Evolutionary conservation across 2,888 invertebrate genomes (phyloP).

Genomic region (Diplolepis rosae): DNA sequence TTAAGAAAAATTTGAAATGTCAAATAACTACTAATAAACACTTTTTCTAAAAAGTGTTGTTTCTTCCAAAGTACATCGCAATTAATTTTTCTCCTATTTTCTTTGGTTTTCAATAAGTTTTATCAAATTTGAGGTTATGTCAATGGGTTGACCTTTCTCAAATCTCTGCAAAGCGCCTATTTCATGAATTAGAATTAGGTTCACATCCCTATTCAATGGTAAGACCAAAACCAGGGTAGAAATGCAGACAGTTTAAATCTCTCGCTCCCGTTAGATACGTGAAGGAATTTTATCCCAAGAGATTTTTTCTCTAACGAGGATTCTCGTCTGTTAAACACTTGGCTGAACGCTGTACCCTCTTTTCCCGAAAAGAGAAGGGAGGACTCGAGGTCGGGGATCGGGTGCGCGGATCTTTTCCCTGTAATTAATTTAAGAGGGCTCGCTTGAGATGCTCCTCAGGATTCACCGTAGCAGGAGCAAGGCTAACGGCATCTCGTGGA

Average conservation of each 20-base stretch:
- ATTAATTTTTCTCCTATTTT: too few species aligned
- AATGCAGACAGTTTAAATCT: constrained; percentile 49
- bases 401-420: constrained; percentile 69
- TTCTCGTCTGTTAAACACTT: constrained; percentile 50
- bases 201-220: constrained; percentile 11
- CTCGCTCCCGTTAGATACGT: constrained; percentile 44
- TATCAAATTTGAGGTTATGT: too few species aligned
- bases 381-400: constrained; percentile 51
- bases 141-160: too few species aligned
- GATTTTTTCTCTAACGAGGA: constrained; percentile 52
- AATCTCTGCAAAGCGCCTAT: not conserved
- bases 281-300: constrained; percentile 47
- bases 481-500: constrained; percentile 40
- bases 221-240: constrained; percentile 29
- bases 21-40: not conserved
- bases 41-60: not conserved
- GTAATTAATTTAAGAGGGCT: constrained; percentile 73
- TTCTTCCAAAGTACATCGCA: too few species aligned
- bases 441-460: constrained; percentile 56
- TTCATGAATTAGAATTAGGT: not conserved
- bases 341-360: constrained; percentile 35
- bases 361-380: constrained; percentile 32
- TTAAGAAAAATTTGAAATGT: too few species aligned
- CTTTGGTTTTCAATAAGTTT: too few species aligned
- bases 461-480: constrained; percentile 48